Evolutionary conservation across 2,113 vertebrate genomes (phyloP).

Genomic region (Spizaetus ornatus): DNA sequence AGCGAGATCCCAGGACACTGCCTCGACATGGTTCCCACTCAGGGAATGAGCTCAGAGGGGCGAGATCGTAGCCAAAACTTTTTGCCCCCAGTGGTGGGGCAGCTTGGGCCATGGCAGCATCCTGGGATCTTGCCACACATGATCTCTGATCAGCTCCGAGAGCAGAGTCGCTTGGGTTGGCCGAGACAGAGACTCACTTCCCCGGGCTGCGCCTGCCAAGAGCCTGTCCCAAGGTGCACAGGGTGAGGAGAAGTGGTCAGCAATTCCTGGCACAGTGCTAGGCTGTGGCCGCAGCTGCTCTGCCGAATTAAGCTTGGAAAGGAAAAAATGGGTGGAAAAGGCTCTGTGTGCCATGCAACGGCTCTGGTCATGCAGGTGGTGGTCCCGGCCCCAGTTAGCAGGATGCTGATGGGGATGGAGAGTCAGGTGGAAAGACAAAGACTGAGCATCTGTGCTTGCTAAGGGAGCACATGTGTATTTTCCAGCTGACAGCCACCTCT

Average conservation of each 20-base stretch:
- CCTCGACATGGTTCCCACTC: accelerated
- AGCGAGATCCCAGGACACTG: background rate
- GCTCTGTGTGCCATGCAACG: background rate
- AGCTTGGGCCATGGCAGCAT: background rate
- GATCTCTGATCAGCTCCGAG: accelerated
- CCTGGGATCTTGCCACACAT: accelerated
- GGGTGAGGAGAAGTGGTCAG: background rate
- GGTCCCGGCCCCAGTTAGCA: too few species aligned
- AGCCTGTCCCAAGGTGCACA: background rate
- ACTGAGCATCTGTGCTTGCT: background rate
- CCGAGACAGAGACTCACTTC: background rate
- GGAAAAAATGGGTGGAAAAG: background rate
- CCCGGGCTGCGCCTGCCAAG: background rate
- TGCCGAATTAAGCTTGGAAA: background rate
- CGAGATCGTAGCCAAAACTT: accelerated
- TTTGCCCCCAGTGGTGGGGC: background rate
- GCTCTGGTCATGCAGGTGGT: background rate
- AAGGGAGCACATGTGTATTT: background rate
- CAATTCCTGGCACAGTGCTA: accelerated
- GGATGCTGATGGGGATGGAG: background rate
- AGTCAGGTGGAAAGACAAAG: background rate
- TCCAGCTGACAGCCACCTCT: background rate
- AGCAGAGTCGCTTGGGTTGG: background rate
- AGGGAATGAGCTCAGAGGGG: background rate
- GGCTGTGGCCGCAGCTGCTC: background rate